Evolutionary conservation across 1,140 invertebrate species (phyloP), one percentile per base, ranked within the genome.

Genomic region (Chymomyza costata): DNA sequence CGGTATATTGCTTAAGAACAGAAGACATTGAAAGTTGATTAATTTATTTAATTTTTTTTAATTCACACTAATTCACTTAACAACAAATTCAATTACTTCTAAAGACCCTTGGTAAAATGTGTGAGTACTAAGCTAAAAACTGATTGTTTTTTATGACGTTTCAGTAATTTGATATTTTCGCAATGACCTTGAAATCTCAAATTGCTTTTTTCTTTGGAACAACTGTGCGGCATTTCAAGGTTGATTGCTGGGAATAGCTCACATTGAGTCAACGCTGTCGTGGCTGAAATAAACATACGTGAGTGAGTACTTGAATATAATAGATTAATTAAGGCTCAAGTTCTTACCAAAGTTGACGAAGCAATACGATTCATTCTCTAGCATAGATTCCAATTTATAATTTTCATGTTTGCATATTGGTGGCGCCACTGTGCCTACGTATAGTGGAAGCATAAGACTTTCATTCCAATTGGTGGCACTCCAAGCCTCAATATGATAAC

Each of bases 401-500:
- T 16, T 8, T 16, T 16, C 5, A 19, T 3, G 10, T 19, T 38
- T 1, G 41, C 18, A 7, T n/a, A 57, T 21, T 8, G 57, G 62
- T 21, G 73, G 73, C 15, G 67, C 73, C 30, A 54, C 50, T 21
- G 57, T 82, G 25, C 55, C 78, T 10, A 82, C 55, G 16, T 40
- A 35, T n/a, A 82, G 14, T 2, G 80, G 54, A 13, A 78, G 8
- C 1, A 46, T 18, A 5, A 74, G n/a, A 0, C 52, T 40, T n/a
- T 21, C 28, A 30, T 25, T 37, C 18, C 16, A 15, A 8, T 5
- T 37, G 34, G n/a, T n/a, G n/a, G n/a, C n/a, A n/a, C 39, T 38
- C 3, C 40, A 21, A 7, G 64, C 47, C 43, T 82, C 78, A 14
- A 82, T n/a, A 13, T 44, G 63, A 28, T 78, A 71, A 3, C 13